Conservation (phyloP, 2,888 invertebrate genomes). For the Spisula solida region DNA sequence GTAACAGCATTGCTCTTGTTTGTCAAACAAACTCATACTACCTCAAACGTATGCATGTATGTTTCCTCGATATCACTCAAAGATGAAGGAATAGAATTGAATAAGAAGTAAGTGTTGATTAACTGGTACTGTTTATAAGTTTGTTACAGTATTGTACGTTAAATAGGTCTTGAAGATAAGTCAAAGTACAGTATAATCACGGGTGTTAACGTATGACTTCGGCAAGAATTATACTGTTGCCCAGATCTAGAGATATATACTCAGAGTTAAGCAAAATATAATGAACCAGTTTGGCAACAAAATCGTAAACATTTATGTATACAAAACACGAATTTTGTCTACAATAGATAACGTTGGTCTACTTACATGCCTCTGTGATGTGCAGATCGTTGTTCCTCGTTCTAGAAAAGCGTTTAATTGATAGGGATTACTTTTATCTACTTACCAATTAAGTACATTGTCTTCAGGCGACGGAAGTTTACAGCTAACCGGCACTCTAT, state of each 20-base stretch:
- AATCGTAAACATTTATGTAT: conserved; percentile 22
- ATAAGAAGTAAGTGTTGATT: background rate
- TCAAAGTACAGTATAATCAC: background rate
- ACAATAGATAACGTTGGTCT: background rate
- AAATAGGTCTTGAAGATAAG: background rate
- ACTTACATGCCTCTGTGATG: background rate
- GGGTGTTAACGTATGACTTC: conserved; percentile 10
- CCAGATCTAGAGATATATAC: background rate
- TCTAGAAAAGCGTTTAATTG: background rate
- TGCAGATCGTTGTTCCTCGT: background rate
- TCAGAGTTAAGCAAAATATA: background rate
- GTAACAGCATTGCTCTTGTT: background rate
- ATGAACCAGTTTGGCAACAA: conserved; percentile 11
- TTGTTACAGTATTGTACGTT: background rate
- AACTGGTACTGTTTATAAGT: background rate
- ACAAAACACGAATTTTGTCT: conserved; percentile 25
- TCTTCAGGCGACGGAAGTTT: background rate
- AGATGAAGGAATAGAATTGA: background rate
- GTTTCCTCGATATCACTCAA: background rate
- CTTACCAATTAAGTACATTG: conserved; percentile 1
- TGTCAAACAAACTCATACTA: conserved; percentile 3
- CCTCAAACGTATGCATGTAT: background rate
- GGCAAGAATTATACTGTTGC: conserved; percentile 12
- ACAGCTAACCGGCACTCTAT: background rate
- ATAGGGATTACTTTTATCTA: background rate